phyloP scores from a whole-genome alignment of 2,113 vertebrate species.

The Nothoprocta perdicaria region DNA sequence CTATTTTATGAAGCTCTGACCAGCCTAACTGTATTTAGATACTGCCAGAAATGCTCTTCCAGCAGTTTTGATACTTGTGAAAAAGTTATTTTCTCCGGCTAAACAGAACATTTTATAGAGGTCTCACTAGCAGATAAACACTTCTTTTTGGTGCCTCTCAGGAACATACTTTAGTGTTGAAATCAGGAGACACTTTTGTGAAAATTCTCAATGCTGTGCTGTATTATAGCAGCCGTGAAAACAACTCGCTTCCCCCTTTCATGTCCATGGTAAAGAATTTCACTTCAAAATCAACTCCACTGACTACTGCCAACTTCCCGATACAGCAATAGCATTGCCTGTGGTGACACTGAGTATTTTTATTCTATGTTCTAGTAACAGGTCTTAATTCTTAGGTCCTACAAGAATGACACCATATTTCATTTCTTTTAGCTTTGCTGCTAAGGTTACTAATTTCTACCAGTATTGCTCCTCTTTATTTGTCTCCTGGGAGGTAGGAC shows the following conservation, averaged over 20 bases:
- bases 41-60: constrained; percentile 7
- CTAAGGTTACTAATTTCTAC: neutral
- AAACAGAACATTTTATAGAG: neutral
- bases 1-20: constrained; percentile 6
- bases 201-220: neutral
- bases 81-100: neutral
- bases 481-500: neutral
- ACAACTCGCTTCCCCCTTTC: neutral
- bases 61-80: neutral
- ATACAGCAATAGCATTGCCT: neutral
- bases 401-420: neutral
- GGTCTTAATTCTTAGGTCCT: neutral
- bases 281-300: neutral
- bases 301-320: neutral
- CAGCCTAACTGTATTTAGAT: neutral
- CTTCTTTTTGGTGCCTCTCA: constrained; percentile 6
- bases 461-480: neutral
- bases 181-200: neutral
- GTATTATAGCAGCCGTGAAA: neutral
- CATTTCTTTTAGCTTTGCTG: neutral
- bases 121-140: neutral
- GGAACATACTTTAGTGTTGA: neutral
- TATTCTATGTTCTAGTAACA: neutral
- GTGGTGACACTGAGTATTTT: neutral
- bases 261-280: neutral